Evolutionary conservation across 2,888 invertebrate genomes (phyloP), one percentile per base, ranked within the genome.

Genomic region (Prenolepis imparis): DNA sequence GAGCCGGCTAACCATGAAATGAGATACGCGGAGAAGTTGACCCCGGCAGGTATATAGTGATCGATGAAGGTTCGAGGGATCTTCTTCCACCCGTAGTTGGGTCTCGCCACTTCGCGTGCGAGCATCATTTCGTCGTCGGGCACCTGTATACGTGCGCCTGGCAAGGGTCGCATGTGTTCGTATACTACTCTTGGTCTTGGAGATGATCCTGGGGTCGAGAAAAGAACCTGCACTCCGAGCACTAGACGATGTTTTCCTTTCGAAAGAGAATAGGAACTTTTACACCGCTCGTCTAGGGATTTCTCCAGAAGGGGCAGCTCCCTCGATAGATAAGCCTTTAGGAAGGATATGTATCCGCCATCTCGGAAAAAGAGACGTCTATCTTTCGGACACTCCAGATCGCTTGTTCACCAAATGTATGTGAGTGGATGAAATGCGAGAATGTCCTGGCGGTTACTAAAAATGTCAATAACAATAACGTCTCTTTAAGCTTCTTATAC

Each of bases 1-100:
- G 88, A 86, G 82, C 88, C 89, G 88, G 82, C 87, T 91, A 87
- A 89, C 90, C 92, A 89, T 92, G 91, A 92, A 92, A 92, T 90
- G 92, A 92, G 91, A 90, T 90, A 90, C 89, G 89, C 78, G 80
- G 63, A 57, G 83, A 82, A 81, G 64, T 85, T 86, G 82, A 84
- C 84, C 83, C 83, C 84, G 73, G 67, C 74, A 66, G 78, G 73
- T 70, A 80, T 39, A 67, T 41, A 81, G 86, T 89, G 90, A 89
- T 91, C 87, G 91, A 92, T 90, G 88, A 77, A 85, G 86, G 85
- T 82, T 81, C 86, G 87, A 85, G 85, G 84, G 84, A 86, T 82
- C 75, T 84, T 87, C 72, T 3, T 2, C 28, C 28, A n/a, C 28
- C 28, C 3, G 82, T 73, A 82, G 70, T 59, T 48, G 74, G 28